phyloP scores from a whole-genome alignment of 37 sponge, comb jelly and placozoan genomes.

The Trichoplax adhaerens region DNA sequence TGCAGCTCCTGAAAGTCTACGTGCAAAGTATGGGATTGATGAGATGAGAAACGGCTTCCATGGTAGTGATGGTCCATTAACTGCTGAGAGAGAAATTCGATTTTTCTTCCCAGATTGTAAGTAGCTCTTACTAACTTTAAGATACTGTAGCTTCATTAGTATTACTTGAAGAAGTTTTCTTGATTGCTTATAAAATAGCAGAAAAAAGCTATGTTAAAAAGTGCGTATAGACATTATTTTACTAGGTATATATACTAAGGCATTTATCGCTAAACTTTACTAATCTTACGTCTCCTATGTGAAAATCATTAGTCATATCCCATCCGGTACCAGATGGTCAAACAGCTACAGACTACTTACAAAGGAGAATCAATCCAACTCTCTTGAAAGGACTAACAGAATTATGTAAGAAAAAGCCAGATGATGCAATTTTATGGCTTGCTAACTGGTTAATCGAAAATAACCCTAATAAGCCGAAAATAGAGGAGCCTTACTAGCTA shows the following conservation, averaged over 20 bases:
- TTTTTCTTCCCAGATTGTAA: conserved; percentile 80
- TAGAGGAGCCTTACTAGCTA: conserved; percentile 16
- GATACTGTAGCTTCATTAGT: too few species aligned
- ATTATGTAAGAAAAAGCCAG: conserved; percentile 79
- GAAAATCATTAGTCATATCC: too few species aligned
- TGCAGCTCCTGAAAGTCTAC: conserved; percentile 21
- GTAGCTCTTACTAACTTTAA: neutral
- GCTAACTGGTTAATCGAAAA: conserved; percentile 81
- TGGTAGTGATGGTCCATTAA: conserved; percentile 66
- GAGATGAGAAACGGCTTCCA: conserved; percentile 77
- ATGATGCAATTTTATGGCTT: conserved; percentile 83
- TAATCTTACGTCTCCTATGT: too few species aligned
- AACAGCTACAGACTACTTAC: conserved; percentile 62
- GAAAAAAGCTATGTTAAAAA: too few species aligned
- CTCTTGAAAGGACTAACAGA: conserved; percentile 72
- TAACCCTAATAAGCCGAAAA: conserved; percentile 90
- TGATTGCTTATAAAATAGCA: too few species aligned
- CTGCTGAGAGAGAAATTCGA: conserved; percentile 84
- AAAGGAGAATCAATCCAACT: conserved; percentile 55
- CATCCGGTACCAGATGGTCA: conserved; percentile 23
- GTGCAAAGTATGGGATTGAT: conserved; percentile 79
- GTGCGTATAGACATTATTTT: too few species aligned
- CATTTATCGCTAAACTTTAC: too few species aligned
- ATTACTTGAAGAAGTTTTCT: too few species aligned
- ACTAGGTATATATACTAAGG: too few species aligned